Evolutionary conservation across 92 coral and sea anemone species (phyloP).

Genomic region (Heliopora coerulea): DNA sequence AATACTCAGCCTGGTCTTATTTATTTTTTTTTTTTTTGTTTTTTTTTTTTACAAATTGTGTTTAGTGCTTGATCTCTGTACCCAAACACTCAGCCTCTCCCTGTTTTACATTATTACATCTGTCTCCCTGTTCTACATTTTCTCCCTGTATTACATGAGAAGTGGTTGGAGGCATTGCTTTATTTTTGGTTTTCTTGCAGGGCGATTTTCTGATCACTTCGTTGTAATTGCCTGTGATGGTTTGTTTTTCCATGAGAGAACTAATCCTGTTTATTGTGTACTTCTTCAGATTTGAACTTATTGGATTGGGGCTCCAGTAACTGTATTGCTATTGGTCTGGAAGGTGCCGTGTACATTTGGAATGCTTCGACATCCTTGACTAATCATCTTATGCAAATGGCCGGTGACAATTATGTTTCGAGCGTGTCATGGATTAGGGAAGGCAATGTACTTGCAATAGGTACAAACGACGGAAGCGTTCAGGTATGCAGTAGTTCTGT

Average conservation of each 20-base stretch:
- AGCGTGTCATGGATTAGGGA: constrained; percentile 80
- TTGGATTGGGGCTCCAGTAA: constrained; percentile 87
- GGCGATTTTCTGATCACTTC: too few relatives aligned
- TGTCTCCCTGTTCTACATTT: too few relatives aligned
- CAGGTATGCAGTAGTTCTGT: constrained; percentile 52
- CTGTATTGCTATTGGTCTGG: constrained; percentile 76
- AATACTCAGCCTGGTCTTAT: too few relatives aligned
- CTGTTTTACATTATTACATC: too few relatives aligned
- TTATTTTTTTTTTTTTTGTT: too few relatives aligned
- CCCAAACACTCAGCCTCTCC: too few relatives aligned
- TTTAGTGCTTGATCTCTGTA: too few relatives aligned
- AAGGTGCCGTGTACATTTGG: constrained; percentile 78
- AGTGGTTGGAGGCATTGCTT: too few relatives aligned
- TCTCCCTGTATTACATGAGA: too few relatives aligned
- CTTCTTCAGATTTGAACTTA: constrained; percentile 77
- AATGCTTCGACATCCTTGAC: constrained; percentile 64
- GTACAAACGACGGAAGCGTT: constrained; percentile 64
- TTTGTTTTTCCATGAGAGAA: not conserved
- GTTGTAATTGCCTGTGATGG: too few relatives aligned
- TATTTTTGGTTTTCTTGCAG: too few relatives aligned
- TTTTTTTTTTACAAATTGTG: too few relatives aligned
- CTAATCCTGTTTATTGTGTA: not conserved
- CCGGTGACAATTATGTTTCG: constrained; percentile 76
- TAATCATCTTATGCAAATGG: constrained; percentile 71
- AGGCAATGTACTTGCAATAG: constrained; percentile 79